Evolutionary conservation across 2,113 vertebrate species (phyloP).

Genomic region (Hippocampus guttulatus): DNA sequence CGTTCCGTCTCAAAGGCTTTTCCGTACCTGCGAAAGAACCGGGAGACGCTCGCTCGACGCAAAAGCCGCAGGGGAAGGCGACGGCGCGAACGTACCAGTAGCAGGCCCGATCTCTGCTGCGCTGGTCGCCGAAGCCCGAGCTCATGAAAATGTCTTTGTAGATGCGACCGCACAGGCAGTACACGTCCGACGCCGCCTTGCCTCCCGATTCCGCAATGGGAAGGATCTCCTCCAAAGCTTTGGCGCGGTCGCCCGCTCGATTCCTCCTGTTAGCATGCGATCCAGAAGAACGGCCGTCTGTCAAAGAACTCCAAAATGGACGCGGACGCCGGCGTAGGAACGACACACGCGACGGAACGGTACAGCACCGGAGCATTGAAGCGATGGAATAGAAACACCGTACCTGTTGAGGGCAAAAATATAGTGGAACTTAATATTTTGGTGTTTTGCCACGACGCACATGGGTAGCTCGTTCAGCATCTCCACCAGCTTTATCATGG

Average conservation of each 20-base stretch:
- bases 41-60: background rate
- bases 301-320: too few relatives aligned
- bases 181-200: conserved; percentile 78
- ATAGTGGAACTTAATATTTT: conserved; percentile 86
- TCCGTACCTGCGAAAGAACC: conserved; percentile 74
- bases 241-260: conserved; percentile 77
- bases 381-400: background rate
- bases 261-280: conserved; percentile 73
- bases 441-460: conserved; percentile 76
- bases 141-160: conserved; percentile 90
- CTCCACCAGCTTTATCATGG: conserved; percentile 84
- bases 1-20: conserved; percentile 84
- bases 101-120: conserved; percentile 76
- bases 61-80: background rate
- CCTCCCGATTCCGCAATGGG: conserved; percentile 68
- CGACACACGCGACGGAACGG: too few relatives aligned
- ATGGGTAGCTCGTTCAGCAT: conserved; percentile 80
- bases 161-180: conserved; percentile 87
- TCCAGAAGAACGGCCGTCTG: too few relatives aligned
- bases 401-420: conserved; percentile 89
- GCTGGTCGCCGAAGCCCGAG: conserved; percentile 73
- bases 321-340: too few relatives aligned
- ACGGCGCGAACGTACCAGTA: conserved; percentile 70
- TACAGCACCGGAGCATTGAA: background rate
- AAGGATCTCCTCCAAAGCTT: conserved; percentile 78